A percentile compares a stretch with the other conserved stretches of the same genome.
These are phyloP conservation scores for Aradophagus sp. DNA, from an alignment of 1,140 invertebrate species.

Conservation along the genomic window DNA sequence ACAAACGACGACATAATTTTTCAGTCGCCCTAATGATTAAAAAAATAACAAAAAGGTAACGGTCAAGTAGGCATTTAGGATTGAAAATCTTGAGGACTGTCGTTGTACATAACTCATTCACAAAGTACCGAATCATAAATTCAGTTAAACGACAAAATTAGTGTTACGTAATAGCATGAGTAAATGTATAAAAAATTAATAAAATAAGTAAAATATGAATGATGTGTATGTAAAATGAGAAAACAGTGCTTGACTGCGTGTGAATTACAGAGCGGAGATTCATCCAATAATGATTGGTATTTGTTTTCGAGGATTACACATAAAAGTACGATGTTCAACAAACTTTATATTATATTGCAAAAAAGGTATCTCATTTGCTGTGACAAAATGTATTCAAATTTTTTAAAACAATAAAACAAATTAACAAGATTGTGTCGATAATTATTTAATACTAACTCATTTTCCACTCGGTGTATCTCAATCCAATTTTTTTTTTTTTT, in stretches of 20 bases:
- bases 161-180: slow-evolving; percentile 36
- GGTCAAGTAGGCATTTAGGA: slow-evolving; percentile 34
- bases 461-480: no score
- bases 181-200: slow-evolving; percentile 23
- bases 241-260: slow-evolving; percentile 1
- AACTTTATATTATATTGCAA: slow-evolving; percentile 46
- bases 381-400: slow-evolving; percentile 49
- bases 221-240: slow-evolving; percentile 4
- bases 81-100: slow-evolving; percentile 39
- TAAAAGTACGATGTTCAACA: slow-evolving; percentile 34
- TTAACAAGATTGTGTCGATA: slow-evolving; percentile 33
- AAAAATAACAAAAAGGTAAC: slow-evolving; percentile 17
- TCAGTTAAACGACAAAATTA: slow-evolving; percentile 50
- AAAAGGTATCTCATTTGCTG: slow-evolving; percentile 38
- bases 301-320: slow-evolving; percentile 35
- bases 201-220: no score
- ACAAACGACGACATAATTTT: no score
- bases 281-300: slow-evolving; percentile 26
- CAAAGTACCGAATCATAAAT: slow-evolving; percentile 45
- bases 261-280: no score
- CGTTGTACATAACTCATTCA: slow-evolving; percentile 51
- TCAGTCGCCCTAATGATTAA: no score
- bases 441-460: no score
- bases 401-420: slow-evolving; percentile 50
- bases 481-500: no score